Base-by-base conservation (phyloP, 1,140 invertebrate genomes). In the Pseudomyrmex pallidus region DNA sequence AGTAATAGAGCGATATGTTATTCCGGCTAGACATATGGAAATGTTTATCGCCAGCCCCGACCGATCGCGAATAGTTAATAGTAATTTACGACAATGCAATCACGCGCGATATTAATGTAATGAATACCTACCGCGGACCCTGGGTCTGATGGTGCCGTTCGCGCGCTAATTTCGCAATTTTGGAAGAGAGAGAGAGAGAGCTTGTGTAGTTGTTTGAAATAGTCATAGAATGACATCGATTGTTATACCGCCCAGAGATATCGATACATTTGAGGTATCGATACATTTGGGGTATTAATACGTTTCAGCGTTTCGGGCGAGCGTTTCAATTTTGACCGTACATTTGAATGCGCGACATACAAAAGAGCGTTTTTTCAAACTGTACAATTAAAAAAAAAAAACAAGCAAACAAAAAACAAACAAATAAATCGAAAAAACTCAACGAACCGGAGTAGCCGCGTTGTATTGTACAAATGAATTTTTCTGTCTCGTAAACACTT, bases 91-190 rank as follows among this genome's bases (percentile, higher is more conserved):
- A 48, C 76, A 78, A 78, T 78, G 54, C 76, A 78, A 78, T 78
- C 76, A 78, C 76, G 48, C 64, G 64, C 76, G 76, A 78, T 78
- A 68, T 78, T 78, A 78, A 78, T 78, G 74, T 78, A 78, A 78
- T 78, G 76, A 78, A 78, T 78, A 78, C 64, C 74, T 78, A 78
- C 64, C 44, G 63, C 63, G 52, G 35, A 13, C 52, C 35, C 35
- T n/a, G 35, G 35, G 35, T 35, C 35, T 35, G 35, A 35, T 35
- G 35, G 35, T 35, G 35, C 35, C 35, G 35, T 35, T 35, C 63
- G 76, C 20, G 76, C 64, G 52, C 76, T 78, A 78, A 78, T 78
- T 78, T 78, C 44, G 76, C 76, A 70, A 78, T 78, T 78, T 78
- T 66, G 59, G 64, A 64, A n/a, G 44, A 57, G 76, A 25, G 54